Evolutionary conservation across 2,888 invertebrate species (phyloP).

Genomic region (Platycnemis pennipes): DNA sequence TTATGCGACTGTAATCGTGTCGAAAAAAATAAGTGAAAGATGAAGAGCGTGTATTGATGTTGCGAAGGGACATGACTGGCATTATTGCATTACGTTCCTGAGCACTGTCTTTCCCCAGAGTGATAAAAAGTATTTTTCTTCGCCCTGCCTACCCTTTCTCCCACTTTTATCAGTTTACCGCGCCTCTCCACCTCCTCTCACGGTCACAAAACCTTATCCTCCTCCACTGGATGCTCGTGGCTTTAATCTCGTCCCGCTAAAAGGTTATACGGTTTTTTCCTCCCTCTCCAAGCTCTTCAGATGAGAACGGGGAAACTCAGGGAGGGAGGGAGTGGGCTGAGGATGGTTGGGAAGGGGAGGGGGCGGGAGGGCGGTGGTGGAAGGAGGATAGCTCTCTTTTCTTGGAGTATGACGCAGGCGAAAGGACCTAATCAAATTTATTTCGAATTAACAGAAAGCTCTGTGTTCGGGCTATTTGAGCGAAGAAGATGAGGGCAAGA

Average conservation of each 20-base stretch:
- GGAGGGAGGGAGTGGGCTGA: too few relatives aligned
- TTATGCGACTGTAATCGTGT: background rate
- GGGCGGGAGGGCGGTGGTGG: too few relatives aligned
- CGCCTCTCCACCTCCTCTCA: background rate
- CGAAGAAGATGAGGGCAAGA: background rate
- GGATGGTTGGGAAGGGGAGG: background rate
- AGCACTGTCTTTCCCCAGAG: background rate
- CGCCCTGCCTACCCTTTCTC: background rate
- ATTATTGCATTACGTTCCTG: conserved; percentile 1
- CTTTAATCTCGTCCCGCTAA: conserved; percentile 26
- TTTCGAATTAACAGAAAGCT: conserved; percentile 35
- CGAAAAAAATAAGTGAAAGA: background rate
- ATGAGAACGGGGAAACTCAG: too few relatives aligned
- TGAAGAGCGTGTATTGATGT: background rate
- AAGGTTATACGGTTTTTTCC: conserved; percentile 15
- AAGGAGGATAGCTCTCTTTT: background rate
- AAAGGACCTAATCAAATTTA: conserved; percentile 37
- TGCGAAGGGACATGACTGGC: background rate
- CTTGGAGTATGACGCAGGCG: conserved; percentile 4
- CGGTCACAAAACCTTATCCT: background rate
- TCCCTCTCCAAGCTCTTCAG: background rate
- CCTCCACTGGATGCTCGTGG: background rate
- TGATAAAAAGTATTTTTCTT: background rate
- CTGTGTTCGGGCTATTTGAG: conserved; percentile 9
- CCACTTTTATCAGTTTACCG: background rate